Percentiles rank a stretch among this genome's conserved stretches.
Conservation (phyloP, 1,140 invertebrate species). For the Reticulitermes speratus region DNA sequence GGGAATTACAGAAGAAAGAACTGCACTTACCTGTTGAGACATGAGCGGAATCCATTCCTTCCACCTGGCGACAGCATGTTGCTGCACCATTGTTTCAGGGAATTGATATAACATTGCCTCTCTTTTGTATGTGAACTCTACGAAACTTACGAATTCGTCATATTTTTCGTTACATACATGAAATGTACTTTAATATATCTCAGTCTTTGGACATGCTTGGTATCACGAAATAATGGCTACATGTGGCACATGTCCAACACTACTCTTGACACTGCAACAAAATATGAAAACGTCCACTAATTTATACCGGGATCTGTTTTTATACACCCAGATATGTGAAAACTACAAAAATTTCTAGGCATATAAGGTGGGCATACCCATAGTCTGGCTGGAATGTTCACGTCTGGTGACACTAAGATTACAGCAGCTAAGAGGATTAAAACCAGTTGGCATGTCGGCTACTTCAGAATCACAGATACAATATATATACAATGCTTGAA, state of each 20-base stretch:
- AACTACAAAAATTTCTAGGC: no score
- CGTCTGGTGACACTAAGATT: not conserved
- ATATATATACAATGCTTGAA: not conserved
- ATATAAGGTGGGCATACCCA: no score
- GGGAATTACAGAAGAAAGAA: not conserved
- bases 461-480: not conserved
- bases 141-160: not conserved
- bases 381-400: not conserved
- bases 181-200: not conserved
- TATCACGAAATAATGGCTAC: not conserved
- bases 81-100: conserved; percentile 25
- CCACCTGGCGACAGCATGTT: conserved; percentile 23
- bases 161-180: not conserved
- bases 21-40: conserved; percentile 40
- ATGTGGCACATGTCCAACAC: not conserved
- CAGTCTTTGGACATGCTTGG: not conserved
- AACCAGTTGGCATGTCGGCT: not conserved
- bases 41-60: conserved; percentile 41
- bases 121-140: not conserved
- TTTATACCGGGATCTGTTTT: not conserved
- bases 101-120: conserved; percentile 21
- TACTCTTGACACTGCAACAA: not conserved
- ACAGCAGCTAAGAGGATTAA: not conserved
- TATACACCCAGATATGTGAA: not conserved
- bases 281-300: not conserved